Evolutionary conservation across 2,797 vertebrate genomes (phyloP).

Genomic region (Liparis tanakae): DNA sequence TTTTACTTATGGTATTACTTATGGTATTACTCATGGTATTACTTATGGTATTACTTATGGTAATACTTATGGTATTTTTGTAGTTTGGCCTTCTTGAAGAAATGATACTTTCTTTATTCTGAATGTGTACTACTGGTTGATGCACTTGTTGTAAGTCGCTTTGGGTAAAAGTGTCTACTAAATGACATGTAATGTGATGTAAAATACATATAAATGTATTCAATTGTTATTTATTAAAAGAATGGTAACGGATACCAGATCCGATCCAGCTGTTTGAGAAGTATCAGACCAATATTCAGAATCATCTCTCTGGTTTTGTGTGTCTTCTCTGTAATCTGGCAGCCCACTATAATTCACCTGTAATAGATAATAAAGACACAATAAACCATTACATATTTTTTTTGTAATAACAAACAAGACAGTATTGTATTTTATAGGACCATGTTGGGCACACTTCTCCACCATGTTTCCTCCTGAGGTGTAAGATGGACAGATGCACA

Average conservation of each 20-base stretch:
- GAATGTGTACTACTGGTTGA: too few species aligned
- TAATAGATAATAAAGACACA: not conserved
- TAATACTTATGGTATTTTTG: too few species aligned
- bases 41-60: too few species aligned
- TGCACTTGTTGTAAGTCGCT: too few species aligned
- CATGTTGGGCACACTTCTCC: not conserved
- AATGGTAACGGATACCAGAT: not conserved
- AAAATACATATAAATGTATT: not conserved
- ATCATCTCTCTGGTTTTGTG: not conserved
- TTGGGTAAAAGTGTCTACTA: too few species aligned
- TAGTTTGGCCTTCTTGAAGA: too few species aligned
- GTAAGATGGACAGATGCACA: conserved; percentile 15
- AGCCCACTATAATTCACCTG: not conserved
- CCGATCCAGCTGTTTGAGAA: not conserved
- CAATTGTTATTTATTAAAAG: not conserved
- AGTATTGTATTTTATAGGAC: not conserved
- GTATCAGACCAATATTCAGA: not conserved
- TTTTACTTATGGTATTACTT: too few species aligned
- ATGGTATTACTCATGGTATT: too few species aligned
- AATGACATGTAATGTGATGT: too few species aligned
- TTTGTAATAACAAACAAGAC: not conserved
- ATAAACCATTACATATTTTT: not conserved
- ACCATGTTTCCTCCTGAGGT: not conserved
- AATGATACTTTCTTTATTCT: too few species aligned
- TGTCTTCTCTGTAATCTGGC: not conserved